Evolutionary conservation across 2,888 invertebrate genomes (phyloP).

Genomic region (Sphaeridia pumilis): DNA sequence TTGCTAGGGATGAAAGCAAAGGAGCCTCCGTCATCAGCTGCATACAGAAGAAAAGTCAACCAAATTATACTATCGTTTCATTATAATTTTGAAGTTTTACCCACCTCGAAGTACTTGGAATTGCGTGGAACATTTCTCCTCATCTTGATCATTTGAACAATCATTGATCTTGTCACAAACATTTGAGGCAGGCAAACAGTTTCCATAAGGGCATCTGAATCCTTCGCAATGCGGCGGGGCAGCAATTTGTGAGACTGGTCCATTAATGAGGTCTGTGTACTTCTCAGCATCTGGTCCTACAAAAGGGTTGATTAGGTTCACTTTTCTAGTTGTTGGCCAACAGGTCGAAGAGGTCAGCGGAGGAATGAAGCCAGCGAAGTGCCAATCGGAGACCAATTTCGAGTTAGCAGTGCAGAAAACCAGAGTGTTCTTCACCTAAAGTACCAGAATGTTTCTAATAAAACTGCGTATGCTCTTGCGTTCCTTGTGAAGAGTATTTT

Average conservation of each 20-base stretch:
- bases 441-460: no score
- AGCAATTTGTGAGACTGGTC: constrained; percentile 3
- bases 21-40: background rate
- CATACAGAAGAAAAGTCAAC: no score
- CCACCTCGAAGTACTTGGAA: constrained; percentile 13
- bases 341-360: background rate
- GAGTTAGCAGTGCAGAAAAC: constrained; percentile 18
- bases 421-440: constrained; percentile 3
- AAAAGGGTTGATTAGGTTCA: constrained; percentile 14
- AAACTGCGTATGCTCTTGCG: no score
- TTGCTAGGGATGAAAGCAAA: background rate
- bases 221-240: constrained; percentile 13
- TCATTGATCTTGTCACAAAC: constrained; percentile 15
- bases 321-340: background rate
- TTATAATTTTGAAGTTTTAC: background rate
- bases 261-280: constrained; percentile 1
- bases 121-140: constrained; percentile 17
- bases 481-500: no score
- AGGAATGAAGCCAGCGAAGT: constrained; percentile 10
- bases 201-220: constrained; percentile 17
- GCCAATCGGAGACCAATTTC: constrained; percentile 4
- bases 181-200: constrained; percentile 11
- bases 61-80: background rate
- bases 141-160: constrained; percentile 16
- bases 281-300: constrained; percentile 3